phyloP scores from a whole-genome alignment of 2,113 vertebrate species.

The Xiphorhynchus elegans region DNA sequence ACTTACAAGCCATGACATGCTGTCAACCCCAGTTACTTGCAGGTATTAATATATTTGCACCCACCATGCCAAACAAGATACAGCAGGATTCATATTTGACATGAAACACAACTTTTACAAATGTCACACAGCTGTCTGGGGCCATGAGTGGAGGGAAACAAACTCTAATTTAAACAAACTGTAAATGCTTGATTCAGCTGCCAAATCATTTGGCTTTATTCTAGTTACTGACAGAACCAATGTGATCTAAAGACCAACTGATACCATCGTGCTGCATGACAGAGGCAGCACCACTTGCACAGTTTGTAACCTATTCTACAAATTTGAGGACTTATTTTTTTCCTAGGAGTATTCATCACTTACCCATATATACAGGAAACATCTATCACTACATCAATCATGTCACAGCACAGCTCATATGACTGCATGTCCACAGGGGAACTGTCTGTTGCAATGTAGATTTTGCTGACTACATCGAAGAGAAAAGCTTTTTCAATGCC shows the following conservation, averaged over 20 bases:
- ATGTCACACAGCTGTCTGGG: not conserved
- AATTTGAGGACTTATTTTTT: not conserved
- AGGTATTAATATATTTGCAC: not conserved
- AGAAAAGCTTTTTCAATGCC: slow-evolving; percentile 99
- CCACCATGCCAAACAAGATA: not conserved
- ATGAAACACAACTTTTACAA: not conserved
- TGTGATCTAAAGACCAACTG: not conserved
- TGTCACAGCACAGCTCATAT: slow-evolving; percentile 97
- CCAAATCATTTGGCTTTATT: not conserved
- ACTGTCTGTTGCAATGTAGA: slow-evolving; percentile 99
- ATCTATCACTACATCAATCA: slow-evolving; percentile 99
- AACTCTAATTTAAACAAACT: too few species aligned
- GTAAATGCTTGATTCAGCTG: not conserved
- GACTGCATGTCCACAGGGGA: slow-evolving; percentile 99
- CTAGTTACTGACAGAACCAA: not conserved
- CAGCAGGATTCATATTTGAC: not conserved
- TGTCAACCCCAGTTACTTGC: accelerated
- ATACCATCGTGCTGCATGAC: not conserved
- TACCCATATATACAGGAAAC: slow-evolving; percentile 99
- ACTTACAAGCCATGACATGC: accelerated
- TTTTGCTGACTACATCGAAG: slow-evolving; percentile 99
- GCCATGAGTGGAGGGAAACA: not conserved
- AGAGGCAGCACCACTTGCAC: not conserved
- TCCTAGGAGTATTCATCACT: slow-evolving; percentile 54
- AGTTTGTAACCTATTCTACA: not conserved